phyloP scores from a whole-genome alignment of 2,113 vertebrate species.

The Mesitornis unicolor region DNA sequence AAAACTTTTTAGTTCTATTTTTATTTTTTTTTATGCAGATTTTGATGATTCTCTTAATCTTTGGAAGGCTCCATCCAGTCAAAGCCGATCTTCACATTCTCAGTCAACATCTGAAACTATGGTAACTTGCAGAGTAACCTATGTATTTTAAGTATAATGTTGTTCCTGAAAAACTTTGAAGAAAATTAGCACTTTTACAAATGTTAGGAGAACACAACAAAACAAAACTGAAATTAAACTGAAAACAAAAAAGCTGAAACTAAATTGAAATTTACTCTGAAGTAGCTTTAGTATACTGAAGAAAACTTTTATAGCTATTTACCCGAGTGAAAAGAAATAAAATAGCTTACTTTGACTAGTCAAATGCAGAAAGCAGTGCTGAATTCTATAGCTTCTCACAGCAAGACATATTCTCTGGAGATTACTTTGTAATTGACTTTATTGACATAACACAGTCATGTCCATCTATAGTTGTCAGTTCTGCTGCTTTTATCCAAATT shows the following conservation, averaged over 20 bases:
- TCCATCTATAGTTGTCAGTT: background rate
- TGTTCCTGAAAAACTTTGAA: background rate
- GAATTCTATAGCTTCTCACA: background rate
- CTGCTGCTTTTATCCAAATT: background rate
- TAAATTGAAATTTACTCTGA: background rate
- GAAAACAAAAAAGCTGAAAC: background rate
- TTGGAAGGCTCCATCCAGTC: conserved; percentile 76
- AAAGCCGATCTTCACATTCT: conserved; percentile 78
- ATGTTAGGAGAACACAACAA: background rate
- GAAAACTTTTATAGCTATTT: background rate
- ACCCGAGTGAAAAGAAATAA: background rate
- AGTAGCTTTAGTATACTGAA: background rate
- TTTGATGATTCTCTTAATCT: conserved; percentile 82
- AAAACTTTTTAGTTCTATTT: background rate
- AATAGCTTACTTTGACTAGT: background rate
- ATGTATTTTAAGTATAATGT: background rate
- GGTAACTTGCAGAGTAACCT: conserved; percentile 69
- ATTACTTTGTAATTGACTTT: background rate
- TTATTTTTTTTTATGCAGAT: conserved; percentile 58
- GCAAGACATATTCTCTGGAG: background rate
- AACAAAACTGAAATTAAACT: background rate
- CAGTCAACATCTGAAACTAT: conserved; percentile 90
- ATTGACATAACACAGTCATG: background rate
- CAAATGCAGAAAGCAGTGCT: background rate
- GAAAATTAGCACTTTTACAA: background rate